Evolutionary conservation across 2,888 invertebrate species (phyloP).

Genomic region (Ommatoiulus sabulosus): DNA sequence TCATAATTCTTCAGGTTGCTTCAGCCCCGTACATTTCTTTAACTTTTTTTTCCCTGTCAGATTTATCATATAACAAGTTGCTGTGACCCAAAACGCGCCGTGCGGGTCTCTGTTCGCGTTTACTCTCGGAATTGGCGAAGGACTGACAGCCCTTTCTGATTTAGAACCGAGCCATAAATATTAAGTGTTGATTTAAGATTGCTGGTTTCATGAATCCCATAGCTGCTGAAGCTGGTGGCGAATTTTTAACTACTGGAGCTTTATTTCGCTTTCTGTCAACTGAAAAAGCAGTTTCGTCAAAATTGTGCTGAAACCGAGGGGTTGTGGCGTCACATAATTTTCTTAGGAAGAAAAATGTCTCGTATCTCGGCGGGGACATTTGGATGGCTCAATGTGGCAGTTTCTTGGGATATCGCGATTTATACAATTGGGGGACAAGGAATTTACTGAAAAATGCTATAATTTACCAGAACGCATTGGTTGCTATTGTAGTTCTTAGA

Average conservation of each 20-base stretch:
- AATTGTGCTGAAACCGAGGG: not conserved
- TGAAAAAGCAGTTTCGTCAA: conserved; percentile 14
- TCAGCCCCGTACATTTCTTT: not conserved
- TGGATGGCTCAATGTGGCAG: not conserved
- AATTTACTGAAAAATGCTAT: not conserved
- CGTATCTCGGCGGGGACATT: not conserved
- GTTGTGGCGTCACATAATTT: not conserved
- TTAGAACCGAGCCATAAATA: conserved; percentile 32
- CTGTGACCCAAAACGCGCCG: not conserved
- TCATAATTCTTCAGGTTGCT: conserved; percentile 38
- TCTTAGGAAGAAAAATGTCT: conserved; percentile 14
- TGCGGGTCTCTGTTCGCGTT: not conserved
- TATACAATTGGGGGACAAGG: not conserved
- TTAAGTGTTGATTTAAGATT: conserved; percentile 35
- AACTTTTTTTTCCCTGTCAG: not conserved
- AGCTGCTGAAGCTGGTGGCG: not conserved
- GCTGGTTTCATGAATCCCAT: not conserved
- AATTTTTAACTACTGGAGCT: not conserved
- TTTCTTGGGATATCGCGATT: not conserved
- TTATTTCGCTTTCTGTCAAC: not conserved
- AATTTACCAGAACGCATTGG: not conserved
- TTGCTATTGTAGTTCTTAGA: too few relatives aligned
- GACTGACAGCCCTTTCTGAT: not conserved
- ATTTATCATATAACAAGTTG: too few relatives aligned
- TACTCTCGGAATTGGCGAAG: not conserved